Evolutionary conservation across 2,113 vertebrate species (phyloP).

Genomic region (Triplophysa siluroides): DNA sequence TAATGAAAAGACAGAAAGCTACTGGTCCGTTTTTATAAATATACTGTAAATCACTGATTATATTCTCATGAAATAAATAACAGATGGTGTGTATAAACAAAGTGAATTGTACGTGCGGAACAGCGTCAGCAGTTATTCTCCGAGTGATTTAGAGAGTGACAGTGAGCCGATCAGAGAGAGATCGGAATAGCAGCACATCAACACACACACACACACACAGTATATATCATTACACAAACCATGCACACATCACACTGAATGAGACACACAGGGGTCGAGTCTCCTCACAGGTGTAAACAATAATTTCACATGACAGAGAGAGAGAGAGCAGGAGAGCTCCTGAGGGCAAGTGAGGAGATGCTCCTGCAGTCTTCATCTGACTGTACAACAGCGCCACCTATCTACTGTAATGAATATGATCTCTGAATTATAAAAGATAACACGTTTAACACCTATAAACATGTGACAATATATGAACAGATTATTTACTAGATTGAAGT

Average conservation of each 20-base stretch:
- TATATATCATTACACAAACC: background rate
- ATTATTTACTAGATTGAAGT: too few species aligned
- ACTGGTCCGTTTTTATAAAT: too few species aligned
- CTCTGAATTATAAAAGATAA: background rate
- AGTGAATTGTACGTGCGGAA: too few species aligned
- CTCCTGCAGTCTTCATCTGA: slow-evolving; percentile 26
- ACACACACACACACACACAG: background rate
- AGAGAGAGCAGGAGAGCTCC: background rate
- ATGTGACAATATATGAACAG: too few species aligned
- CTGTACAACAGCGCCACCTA: slow-evolving; percentile 75
- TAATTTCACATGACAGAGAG: slow-evolving; percentile 69
- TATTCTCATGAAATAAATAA: too few species aligned
- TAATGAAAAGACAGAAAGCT: too few species aligned
- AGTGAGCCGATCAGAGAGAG: background rate
- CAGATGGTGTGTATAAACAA: too few species aligned
- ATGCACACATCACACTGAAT: slow-evolving; percentile 11
- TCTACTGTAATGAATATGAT: background rate
- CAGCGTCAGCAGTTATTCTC: background rate
- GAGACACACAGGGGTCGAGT: slow-evolving; percentile 57
- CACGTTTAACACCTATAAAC: too few species aligned
- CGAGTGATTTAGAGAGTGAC: slow-evolving; percentile 9
- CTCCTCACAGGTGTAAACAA: slow-evolving; percentile 70
- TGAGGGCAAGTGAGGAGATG: background rate
- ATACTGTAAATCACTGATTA: background rate
- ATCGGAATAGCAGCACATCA: background rate